Base-by-base conservation (phyloP, 2,888 invertebrate genomes). In the Eudemis profundana region DNA sequence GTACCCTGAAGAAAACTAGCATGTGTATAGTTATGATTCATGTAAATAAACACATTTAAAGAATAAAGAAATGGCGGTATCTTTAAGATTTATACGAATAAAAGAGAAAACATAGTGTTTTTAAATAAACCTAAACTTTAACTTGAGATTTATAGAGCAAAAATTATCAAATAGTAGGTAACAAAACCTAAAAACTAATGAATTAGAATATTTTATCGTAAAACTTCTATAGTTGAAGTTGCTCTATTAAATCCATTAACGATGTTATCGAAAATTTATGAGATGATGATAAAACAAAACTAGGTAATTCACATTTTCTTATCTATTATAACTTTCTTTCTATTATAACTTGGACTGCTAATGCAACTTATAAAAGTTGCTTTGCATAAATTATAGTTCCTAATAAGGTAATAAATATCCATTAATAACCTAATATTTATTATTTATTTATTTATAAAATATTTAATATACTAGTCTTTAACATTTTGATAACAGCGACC, bases 401-500 rank as follows among this genome's bases (percentile, higher is more conserved):
- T 33, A 33, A 33, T 33, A 33, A 33, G 10, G 8, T 33, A 33
- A 33, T 33, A 33, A 33, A 33, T 33, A 33, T 10, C 33, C 7
- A 33, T 27, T 29, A 14, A 15, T 10, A 49, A 29, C 3, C 7
- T 5, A 17, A 15, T n/a, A n/a, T n/a, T n/a, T n/a, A n/a, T n/a
- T n/a, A n/a, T n/a, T n/a, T n/a, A n/a, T n/a, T n/a, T n/a, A n/a
- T n/a, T n/a, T n/a, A n/a, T n/a, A n/a, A n/a, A n/a, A n/a, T n/a
- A n/a, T n/a, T n/a, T n/a, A n/a, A n/a, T n/a, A n/a, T n/a, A n/a
- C n/a, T n/a, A n/a, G n/a, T n/a, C n/a, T n/a, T 7, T 2, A 7
- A 14, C 33, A n/a, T 38, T 8, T 46, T 44, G 44, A 59, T 4
- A 59, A 51, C 38, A 47, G 65, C 21, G 59, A 19, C 59, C 29